Evolutionary conservation across 2,888 invertebrate species (phyloP).

Genomic region (Chrysodeixis includens): DNA sequence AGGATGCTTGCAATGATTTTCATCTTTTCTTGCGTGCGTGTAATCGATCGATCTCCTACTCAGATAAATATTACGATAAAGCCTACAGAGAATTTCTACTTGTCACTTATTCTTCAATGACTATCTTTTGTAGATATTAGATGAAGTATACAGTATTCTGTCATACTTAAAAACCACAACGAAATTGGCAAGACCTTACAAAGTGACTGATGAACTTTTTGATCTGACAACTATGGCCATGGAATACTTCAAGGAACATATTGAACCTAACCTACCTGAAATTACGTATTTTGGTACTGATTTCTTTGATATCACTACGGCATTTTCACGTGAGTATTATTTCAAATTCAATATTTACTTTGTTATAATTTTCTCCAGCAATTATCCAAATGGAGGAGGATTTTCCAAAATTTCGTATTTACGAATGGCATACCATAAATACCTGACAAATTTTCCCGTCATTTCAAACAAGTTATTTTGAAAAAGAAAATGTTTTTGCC

Average conservation of each 20-base stretch:
- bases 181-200: constrained; percentile 95
- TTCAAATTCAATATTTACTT: too few species aligned
- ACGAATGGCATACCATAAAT: too few species aligned
- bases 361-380: too few species aligned
- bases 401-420: too few species aligned
- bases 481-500: too few species aligned
- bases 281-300: constrained; percentile 96
- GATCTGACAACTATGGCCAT: constrained; percentile 99
- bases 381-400: too few species aligned
- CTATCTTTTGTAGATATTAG: constrained; percentile 92
- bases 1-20: not conserved
- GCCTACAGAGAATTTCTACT: not conserved
- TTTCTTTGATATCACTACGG: constrained; percentile 93
- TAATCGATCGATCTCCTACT: not conserved
- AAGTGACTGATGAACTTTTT: constrained; percentile 97
- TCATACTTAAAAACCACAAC: constrained; percentile 95
- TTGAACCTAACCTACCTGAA: constrained; percentile 96
- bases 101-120: not conserved
- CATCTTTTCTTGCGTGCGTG: not conserved
- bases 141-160: constrained; percentile 96
- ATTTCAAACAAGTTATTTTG: too few species aligned
- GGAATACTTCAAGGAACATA: constrained; percentile 98
- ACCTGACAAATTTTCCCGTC: too few species aligned
- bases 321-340: constrained; percentile 90
- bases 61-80: not conserved